Evolutionary conservation across 2,797 vertebrate genomes (phyloP), one percentile per base, ranked within the genome.

Genomic region (Monodelphis domestica): DNA sequence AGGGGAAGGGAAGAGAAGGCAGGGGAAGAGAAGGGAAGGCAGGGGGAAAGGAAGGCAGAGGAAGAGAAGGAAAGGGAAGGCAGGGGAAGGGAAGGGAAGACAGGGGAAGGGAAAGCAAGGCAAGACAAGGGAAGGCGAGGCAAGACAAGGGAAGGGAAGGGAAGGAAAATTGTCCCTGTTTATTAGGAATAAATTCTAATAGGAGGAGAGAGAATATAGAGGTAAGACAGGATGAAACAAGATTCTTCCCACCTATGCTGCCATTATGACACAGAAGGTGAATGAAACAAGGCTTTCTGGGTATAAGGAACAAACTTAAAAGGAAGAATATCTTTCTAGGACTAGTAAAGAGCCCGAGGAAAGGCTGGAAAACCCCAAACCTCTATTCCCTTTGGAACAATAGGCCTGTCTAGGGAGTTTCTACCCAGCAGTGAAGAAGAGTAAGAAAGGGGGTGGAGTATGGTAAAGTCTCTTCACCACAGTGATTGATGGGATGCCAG

Each of bases 191-290:
- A 45, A 24, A 38, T 28, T 12, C 33, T 53, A 54, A 78, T 9
- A 28, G 2, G 28, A 4, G 11, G 95, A 2, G 21, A 63, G 1
- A 26, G 24, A 6, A 78, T 45, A 21, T 45, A 24, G 7, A 70
- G n/a, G 17, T 45, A 3, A 78, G 63, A 45, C 38, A 9, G 63
- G 21, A 78, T 45, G 57, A 63, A 38, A 45, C 21, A 84, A 45
- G 70, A 84, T 26, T 45, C 0, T 24, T 38, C 1, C 21, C 59
- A 33, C 15, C n/a, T 30, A 12, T 0, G 0, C 21, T 1, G 9
- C 2, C 70, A 50, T 70, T 50, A 26, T 26, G 38, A 50, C 70
- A 26, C 9, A 26, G 29, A 78, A 45, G n/a, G 14, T 63, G 38
- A 24, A n/a, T n/a, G 33, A n/a, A 28, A n/a, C 59, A 63, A 24